These are phyloP conservation scores for Alcis repandata DNA, from an alignment of 2,888 invertebrate species.

Conservation along the genomic window DNA sequence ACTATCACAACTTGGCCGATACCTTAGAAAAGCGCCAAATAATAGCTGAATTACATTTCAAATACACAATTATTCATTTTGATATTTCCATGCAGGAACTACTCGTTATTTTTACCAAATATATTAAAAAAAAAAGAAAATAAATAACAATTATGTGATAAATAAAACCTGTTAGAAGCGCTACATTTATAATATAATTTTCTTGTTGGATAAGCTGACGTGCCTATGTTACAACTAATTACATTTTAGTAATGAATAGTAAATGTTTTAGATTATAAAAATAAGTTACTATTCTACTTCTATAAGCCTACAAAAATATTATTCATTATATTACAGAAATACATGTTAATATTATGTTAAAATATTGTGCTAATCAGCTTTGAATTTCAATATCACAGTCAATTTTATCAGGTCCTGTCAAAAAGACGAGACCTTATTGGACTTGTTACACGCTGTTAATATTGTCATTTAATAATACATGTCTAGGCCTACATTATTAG, in stretches of 20 bases:
- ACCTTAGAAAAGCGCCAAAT: no score
- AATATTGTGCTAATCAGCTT: constrained; percentile 59
- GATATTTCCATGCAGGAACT: no score
- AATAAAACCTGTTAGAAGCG: no score
- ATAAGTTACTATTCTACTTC: constrained; percentile 35
- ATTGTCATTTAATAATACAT: constrained; percentile 9
- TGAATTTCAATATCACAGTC: constrained; percentile 78
- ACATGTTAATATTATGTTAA: constrained; percentile 32
- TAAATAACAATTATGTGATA: no score
- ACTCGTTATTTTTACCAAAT: no score
- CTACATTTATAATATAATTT: no score
- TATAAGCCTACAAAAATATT: constrained; percentile 19
- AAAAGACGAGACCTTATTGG: constrained; percentile 32
- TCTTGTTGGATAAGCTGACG: neutral
- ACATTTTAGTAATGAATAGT: constrained; percentile 7
- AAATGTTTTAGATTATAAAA: constrained; percentile 32
- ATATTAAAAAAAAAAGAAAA: no score
- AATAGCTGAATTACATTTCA: no score
- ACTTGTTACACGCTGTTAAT: constrained; percentile 34
- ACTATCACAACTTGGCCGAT: no score
- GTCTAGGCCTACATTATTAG: no score
- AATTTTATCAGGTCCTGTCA: constrained; percentile 56
- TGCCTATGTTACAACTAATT: neutral
- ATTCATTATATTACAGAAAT: constrained; percentile 34
- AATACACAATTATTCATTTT: no score